Base-by-base conservation (phyloP, 2,888 invertebrate species). In the Patella ulyssiponensis region DNA sequence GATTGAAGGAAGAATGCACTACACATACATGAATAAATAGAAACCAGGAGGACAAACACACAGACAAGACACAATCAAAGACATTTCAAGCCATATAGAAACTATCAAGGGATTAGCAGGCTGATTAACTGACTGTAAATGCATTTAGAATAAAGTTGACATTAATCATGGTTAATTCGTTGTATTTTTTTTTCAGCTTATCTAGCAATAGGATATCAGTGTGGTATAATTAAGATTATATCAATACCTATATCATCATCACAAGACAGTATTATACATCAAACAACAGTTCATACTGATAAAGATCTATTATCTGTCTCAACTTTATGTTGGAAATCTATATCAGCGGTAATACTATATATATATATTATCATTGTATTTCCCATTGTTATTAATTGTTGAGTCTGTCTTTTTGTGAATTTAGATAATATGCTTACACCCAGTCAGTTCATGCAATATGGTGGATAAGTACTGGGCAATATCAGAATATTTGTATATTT, bases 141-240 rank as follows among this genome's bases (percentile, higher is more conserved):
- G 9, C 0, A 11, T 27, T n/a, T 52, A 14, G 52, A 17, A n/a
- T 15, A 3, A 1, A 27, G 51, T n/a, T n/a, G 23, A 71, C n/a
- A 4, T 71, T 52, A 33, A 17, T 7, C 3, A 15, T 17, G 15
- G 27, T 70, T 5, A 7, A 33, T 70, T 17, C 14, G 27, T 12
- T 20, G 14, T 15, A 4, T 15, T 69, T 23, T n/a, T 20, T 44
- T 75, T 71, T 69, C 58, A 71, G 81, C 79, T 70, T 15, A 78
- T 44, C 69, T 82, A n/a, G 78, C 79, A 5, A 73, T 82, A 44
- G 79, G 81, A 1, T 79, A 79, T 69, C 23, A 71, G 44, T 79
- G 76, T 69, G 80, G 82, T 23, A 75, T 75, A 33, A 76, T 82
- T 44, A 71, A 78, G 33, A 58, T 72, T 5, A 17, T 81, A 44